Evolutionary conservation across 2,797 vertebrate genomes (phyloP).

Genomic region (Xenentodon cancila): DNA sequence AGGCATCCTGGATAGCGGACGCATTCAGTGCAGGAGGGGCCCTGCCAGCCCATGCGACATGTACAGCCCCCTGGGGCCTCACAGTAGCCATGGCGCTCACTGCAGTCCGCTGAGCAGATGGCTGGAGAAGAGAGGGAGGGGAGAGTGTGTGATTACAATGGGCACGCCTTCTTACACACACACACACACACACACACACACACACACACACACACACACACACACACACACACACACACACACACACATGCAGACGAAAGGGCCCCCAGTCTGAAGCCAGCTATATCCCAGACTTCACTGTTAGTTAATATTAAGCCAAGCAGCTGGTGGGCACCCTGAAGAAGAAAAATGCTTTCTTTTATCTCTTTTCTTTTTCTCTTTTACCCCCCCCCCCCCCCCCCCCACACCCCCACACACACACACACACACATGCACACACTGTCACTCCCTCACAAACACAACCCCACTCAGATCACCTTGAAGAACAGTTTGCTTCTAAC

Average conservation of each 20-base stretch:
- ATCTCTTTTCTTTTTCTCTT: constrained; percentile 33
- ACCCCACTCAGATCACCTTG: constrained; percentile 52
- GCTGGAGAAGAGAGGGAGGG: constrained; percentile 55
- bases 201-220: constrained; percentile 29
- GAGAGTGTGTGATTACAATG: constrained; percentile 75
- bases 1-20: constrained; percentile 86
- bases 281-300: constrained; percentile 75
- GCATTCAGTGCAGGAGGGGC: constrained; percentile 86
- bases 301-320: constrained; percentile 82
- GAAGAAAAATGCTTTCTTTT: constrained; percentile 73
- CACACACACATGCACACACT: too few relatives aligned
- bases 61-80: constrained; percentile 86
- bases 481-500: constrained; percentile 52
- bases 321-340: constrained; percentile 81
- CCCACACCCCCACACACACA: background rate
- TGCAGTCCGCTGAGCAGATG: constrained; percentile 89
- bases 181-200: constrained; percentile 24
- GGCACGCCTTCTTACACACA: constrained; percentile 59
- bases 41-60: constrained; percentile 90
- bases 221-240: constrained; percentile 55
- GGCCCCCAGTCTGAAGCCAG: constrained; percentile 71
- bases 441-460: too few relatives aligned
- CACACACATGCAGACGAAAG: constrained; percentile 50
- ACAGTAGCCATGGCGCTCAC: constrained; percentile 87
- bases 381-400: constrained; percentile 15